These are phyloP conservation scores for Ctenoplectra terminalis DNA, from an alignment of 1,140 invertebrate species.

Conservation along the genomic window DNA sequence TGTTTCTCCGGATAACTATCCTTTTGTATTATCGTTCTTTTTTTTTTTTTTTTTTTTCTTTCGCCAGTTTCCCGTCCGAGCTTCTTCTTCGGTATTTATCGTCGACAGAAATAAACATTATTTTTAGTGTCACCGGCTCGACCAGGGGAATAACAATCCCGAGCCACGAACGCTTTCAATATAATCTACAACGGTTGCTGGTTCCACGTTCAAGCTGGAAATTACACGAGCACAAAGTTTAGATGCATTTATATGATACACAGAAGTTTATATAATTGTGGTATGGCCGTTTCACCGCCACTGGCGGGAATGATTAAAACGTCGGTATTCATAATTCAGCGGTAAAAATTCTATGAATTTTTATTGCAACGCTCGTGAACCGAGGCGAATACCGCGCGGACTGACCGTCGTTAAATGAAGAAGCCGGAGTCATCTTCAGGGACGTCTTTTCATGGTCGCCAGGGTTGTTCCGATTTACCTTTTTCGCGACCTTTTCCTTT, in stretches of 20 bases:
- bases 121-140: slow-evolving; percentile 27
- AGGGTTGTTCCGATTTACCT: background rate
- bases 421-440: background rate
- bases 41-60: background rate
- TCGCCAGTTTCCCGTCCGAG: background rate
- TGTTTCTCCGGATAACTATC: slow-evolving; percentile 37
- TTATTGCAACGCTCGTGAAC: background rate
- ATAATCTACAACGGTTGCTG: slow-evolving; percentile 1
- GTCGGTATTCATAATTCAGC: slow-evolving; percentile 2
- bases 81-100: slow-evolving; percentile 18
- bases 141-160: slow-evolving; percentile 23
- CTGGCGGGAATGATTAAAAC: slow-evolving; percentile 30
- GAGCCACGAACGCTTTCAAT: slow-evolving; percentile 17
- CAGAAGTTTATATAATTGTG: slow-evolving; percentile 19
- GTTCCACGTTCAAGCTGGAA: background rate
- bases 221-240: slow-evolving; percentile 21
- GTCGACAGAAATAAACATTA: slow-evolving; percentile 25
- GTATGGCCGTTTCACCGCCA: background rate
- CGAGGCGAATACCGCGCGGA: background rate
- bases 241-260: background rate
- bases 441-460: slow-evolving; percentile 4
- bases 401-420: slow-evolving; percentile 24
- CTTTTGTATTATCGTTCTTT: background rate
- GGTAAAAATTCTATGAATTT: slow-evolving; percentile 12
- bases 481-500: background rate